Base-by-base conservation (phyloP, 1,140 invertebrate species). In the Acromyrmex heyeri region DNA sequence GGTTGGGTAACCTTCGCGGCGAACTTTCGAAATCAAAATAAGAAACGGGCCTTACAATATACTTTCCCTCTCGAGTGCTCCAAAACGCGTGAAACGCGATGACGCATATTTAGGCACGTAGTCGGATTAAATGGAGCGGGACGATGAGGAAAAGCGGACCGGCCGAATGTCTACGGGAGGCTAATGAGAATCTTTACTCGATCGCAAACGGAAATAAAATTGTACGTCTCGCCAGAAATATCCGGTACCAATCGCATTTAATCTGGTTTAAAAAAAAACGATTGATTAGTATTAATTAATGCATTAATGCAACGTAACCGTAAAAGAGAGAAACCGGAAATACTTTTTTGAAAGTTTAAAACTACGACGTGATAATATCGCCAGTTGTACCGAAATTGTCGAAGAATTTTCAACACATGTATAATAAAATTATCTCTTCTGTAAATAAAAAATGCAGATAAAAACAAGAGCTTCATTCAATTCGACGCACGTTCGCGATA, bases 11-110 rank as follows among this genome's bases (percentile, higher is more conserved):
- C 38, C 79, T 83, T 83, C 69, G 50, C 21, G 67, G 69, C 55
- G 27, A 12, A 48, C 69, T 83, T 83, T 83, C 79, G 79, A 83
- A 83, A 83, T 83, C 53, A 83, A 83, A 83, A 73, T 82, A 73
- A 82, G 79, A 83, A 83, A 75, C 69, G 53, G 12, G 38, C 69
- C 34, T 57, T 48, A 48, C 69, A 55, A 75, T 83, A 50, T 73
- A 83, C 79, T 83, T 83, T 83, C 79, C 55, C 79, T 83, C 79
- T 83, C 79, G 38, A 50, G 69, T 82, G 38, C 69, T 61, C 57
- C 24, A 83, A 83, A 83, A 83, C 38, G 79, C 53, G 50, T 72
- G 53, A 61, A 61, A 72, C 55, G 69, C 44, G 57, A 75, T 83
- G 69, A 75, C 55, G 79, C 69, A 83, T 62, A 83, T 83, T 83